Percentiles rank a stretch among this genome's conserved stretches.
phyloP scores from a whole-genome alignment of 2,888 invertebrate species.

The Sarcophaga rosellei region DNA sequence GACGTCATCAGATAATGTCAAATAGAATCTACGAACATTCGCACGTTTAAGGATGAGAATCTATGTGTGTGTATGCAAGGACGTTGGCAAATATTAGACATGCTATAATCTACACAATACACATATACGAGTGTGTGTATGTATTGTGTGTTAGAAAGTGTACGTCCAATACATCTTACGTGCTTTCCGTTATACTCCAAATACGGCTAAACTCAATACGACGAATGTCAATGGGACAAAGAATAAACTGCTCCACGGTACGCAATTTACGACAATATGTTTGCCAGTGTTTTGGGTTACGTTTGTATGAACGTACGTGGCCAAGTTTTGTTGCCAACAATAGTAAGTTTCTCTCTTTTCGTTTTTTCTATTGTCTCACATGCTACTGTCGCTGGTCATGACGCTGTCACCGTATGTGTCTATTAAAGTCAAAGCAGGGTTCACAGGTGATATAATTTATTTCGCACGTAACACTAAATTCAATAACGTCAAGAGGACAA shows the following conservation, averaged over 20 bases:
- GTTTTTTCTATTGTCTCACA: neutral
- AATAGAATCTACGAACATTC: neutral
- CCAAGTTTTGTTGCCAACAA: neutral
- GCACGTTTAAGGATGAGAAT: neutral
- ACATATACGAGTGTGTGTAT: too few relatives aligned
- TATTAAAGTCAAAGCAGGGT: neutral
- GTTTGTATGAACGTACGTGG: neutral
- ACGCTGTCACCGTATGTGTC: neutral
- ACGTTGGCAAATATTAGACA: neutral
- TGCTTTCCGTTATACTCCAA: neutral
- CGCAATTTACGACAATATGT: neutral
- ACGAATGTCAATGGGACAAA: neutral
- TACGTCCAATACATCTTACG: neutral
- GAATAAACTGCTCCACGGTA: neutral
- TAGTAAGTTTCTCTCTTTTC: neutral
- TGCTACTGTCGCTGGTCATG: neutral
- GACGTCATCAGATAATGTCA: neutral
- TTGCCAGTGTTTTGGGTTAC: neutral
- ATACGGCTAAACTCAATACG: neutral
- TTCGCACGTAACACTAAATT: constrained; percentile 35
- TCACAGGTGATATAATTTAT: constrained; percentile 36
- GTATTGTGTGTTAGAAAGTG: neutral
- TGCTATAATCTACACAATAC: neutral
- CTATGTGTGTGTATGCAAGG: neutral
- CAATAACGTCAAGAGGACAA: constrained; percentile 17